Evolutionary conservation across 1,140 invertebrate species (phyloP).

Genomic region (Saxidomus purpurata): DNA sequence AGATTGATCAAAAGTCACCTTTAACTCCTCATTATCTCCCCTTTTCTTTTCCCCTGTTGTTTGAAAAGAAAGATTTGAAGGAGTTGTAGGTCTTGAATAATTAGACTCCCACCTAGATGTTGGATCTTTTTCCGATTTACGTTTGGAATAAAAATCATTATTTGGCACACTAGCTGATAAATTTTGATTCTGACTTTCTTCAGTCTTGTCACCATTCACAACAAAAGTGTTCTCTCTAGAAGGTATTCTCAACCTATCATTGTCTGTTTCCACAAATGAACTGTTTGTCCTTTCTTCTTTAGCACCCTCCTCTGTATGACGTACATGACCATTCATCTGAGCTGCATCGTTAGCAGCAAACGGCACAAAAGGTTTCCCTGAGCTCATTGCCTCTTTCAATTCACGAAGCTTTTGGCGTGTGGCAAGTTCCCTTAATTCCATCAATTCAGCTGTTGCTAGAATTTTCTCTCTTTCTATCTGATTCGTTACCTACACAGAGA

Average conservation of each 20-base stretch:
- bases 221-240: slow-evolving; percentile 17
- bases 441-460: slow-evolving; percentile 74
- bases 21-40: slow-evolving; percentile 27
- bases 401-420: slow-evolving; percentile 82
- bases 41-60: background rate
- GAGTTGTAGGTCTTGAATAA: slow-evolving; percentile 71
- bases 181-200: slow-evolving; percentile 9
- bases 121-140: slow-evolving; percentile 72
- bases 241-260: background rate
- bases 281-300: background rate
- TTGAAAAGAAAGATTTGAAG: slow-evolving; percentile 60
- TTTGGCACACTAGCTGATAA: slow-evolving; percentile 48
- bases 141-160: slow-evolving; percentile 72
- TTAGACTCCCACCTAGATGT: slow-evolving; percentile 71
- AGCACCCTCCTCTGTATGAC: background rate
- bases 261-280: background rate
- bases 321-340: slow-evolving; percentile 33
- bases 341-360: background rate
- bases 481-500: slow-evolving; percentile 71
- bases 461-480: slow-evolving; percentile 78
- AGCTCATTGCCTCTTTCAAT: slow-evolving; percentile 62
- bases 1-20: slow-evolving; percentile 45
- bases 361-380: slow-evolving; percentile 31
- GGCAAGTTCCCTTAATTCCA: slow-evolving; percentile 79
- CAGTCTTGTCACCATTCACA: slow-evolving; percentile 1